These are phyloP conservation scores for Pemphigus obesinymphae DNA, from an alignment of 1,140 invertebrate genomes.

Conservation along the genomic window DNA sequence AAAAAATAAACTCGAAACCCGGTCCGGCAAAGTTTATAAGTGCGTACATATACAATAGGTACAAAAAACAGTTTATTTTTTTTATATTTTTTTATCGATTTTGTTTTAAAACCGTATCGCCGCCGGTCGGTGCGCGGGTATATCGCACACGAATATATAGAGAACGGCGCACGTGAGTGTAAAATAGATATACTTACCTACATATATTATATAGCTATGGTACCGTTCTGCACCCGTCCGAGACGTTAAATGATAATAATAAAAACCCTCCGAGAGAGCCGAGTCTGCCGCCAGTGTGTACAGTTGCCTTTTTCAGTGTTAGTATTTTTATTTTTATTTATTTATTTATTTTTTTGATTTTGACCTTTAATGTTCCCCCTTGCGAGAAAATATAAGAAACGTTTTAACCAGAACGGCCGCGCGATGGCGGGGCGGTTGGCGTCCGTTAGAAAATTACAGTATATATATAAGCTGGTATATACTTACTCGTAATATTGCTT, in stretches of 20 bases:
- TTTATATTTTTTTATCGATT: not conserved
- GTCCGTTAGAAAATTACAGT: not conserved
- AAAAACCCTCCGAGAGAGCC: not conserved
- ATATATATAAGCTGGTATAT: no score
- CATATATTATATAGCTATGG: no score
- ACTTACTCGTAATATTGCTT: no score
- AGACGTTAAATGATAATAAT: not conserved
- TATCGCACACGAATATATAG: not conserved
- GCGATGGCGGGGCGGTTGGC: not conserved
- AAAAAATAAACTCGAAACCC: not conserved
- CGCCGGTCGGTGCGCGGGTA: not conserved
- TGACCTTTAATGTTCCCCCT: not conserved
- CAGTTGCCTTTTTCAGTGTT: not conserved
- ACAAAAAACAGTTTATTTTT: no score
- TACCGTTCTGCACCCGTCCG: not conserved
- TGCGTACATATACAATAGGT: not conserved
- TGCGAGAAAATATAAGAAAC: not conserved
- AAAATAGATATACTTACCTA: no score
- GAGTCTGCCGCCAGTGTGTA: not conserved
- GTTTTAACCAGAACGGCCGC: not conserved
- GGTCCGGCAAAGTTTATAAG: not conserved
- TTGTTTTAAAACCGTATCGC: slow-evolving; percentile 17
- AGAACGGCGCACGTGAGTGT: not conserved
- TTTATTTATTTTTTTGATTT: not conserved
- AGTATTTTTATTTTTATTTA: no score